These are phyloP conservation scores for Sitta carolinensis DNA, from an alignment of 2,797 vertebrate species.

Conservation along the genomic window DNA sequence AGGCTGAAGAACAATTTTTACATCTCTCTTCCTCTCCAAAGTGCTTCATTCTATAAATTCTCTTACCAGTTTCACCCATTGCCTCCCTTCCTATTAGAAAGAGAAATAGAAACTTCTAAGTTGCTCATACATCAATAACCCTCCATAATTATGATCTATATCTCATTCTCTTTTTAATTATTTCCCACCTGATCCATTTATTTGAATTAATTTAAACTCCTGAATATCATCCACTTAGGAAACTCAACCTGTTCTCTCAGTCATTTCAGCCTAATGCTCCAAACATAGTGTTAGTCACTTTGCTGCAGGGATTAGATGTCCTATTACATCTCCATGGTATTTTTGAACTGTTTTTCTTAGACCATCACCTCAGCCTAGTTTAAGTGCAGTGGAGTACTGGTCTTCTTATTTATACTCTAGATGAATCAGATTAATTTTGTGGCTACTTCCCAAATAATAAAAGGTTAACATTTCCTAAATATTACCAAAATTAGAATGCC, in stretches of 20 bases:
- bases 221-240: neutral
- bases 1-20: neutral
- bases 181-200: neutral
- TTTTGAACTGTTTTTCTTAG: neutral
- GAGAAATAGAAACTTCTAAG: neutral
- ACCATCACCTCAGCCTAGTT: neutral
- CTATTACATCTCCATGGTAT: neutral
- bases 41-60: neutral
- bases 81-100: neutral
- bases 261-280: neutral
- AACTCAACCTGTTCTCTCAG: neutral
- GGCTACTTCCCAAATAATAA: neutral
- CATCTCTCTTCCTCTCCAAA: neutral
- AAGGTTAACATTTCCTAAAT: neutral
- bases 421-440: neutral
- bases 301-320: neutral
- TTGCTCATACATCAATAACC: neutral
- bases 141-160: neutral
- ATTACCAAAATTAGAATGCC: neutral
- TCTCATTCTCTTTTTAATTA: neutral
- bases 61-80: neutral
- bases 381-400: neutral
- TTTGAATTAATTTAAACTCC: constrained; percentile 18
- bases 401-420: neutral
- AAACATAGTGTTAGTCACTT: neutral